Conservation (phyloP, 2,797 vertebrate genomes). For the Xenentodon cancila region DNA sequence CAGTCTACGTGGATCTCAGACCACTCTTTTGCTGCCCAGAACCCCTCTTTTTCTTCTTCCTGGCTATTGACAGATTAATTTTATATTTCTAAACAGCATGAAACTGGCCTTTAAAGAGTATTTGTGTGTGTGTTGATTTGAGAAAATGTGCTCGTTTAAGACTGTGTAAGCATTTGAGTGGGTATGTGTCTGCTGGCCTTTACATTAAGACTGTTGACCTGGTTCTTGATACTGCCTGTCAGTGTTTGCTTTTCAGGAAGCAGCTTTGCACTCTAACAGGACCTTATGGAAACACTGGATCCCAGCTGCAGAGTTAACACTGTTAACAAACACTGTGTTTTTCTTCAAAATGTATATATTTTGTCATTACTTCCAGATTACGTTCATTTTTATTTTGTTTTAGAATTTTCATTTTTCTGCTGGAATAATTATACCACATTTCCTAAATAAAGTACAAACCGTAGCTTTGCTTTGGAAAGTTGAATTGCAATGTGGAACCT, state of each 20-base stretch:
- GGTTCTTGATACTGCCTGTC: conserved; percentile 92
- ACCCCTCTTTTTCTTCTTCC: conserved; percentile 61
- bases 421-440: too few relatives aligned
- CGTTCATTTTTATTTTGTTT: too few relatives aligned
- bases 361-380: too few relatives aligned
- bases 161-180: background rate
- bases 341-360: background rate
- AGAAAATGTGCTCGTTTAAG: conserved; percentile 3
- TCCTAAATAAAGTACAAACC: too few relatives aligned
- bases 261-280: conserved; percentile 41
- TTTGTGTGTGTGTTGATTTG: conserved; percentile 21
- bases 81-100: conserved; percentile 98
- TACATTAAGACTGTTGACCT: conserved; percentile 93
- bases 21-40: background rate
- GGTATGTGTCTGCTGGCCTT: conserved; percentile 85
- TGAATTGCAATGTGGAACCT: too few relatives aligned
- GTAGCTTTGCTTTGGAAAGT: too few relatives aligned
- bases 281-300: conserved; percentile 11
- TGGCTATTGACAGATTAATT: conserved; percentile 96
- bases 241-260: conserved; percentile 64
- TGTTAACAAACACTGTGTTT: background rate
- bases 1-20: background rate
- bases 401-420: too few relatives aligned
- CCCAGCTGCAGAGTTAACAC: background rate
- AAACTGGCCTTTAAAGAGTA: conserved; percentile 94